Percentiles rank a stretch among this genome's conserved stretches.
Conservation (phyloP, 2,888 invertebrate species). For the Pemphredon lugubris region DNA sequence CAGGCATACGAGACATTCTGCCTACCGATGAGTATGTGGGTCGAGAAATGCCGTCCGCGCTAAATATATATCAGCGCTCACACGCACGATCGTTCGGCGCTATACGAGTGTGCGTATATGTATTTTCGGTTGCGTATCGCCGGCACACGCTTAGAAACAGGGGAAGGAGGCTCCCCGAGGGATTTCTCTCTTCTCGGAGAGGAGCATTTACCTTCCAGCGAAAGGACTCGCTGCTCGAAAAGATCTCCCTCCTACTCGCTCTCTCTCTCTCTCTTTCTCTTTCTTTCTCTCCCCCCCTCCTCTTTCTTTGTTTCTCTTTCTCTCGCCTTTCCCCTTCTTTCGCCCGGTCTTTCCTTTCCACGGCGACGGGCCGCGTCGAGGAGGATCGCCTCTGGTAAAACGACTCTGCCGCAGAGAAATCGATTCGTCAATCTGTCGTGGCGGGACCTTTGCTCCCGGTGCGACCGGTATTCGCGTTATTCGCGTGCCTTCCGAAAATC, state of each 20-base stretch:
- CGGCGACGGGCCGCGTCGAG: conserved; percentile 9
- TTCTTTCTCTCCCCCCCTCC: background rate
- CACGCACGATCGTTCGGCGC: conserved; percentile 38
- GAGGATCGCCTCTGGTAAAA: conserved; percentile 14
- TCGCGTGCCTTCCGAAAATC: conserved; percentile 51
- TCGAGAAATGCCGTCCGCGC: conserved; percentile 77
- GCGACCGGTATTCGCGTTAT: conserved; percentile 40
- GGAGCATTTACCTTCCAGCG: conserved; percentile 43
- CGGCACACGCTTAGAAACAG: too few relatives aligned
- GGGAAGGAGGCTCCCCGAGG: background rate
- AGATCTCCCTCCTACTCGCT: background rate
- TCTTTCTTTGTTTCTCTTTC: background rate
- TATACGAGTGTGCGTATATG: conserved; percentile 3
- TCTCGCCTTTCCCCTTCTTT: background rate
- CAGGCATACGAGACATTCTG: conserved; percentile 73
- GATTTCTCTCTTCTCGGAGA: conserved; percentile 27
- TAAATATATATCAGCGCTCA: conserved; percentile 72
- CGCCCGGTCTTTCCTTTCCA: background rate
- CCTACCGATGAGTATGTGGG: conserved; percentile 77
- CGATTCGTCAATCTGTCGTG: conserved; percentile 62
- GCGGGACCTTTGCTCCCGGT: conserved; percentile 51
- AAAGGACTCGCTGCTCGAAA: conserved; percentile 1
- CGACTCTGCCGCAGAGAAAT: conserved; percentile 47
- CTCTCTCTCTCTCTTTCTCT: conserved; percentile 1
- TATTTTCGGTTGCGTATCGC: too few relatives aligned